phyloP scores from a whole-genome alignment of 2,797 vertebrate species.

The Podarcis lilfordi region DNA sequence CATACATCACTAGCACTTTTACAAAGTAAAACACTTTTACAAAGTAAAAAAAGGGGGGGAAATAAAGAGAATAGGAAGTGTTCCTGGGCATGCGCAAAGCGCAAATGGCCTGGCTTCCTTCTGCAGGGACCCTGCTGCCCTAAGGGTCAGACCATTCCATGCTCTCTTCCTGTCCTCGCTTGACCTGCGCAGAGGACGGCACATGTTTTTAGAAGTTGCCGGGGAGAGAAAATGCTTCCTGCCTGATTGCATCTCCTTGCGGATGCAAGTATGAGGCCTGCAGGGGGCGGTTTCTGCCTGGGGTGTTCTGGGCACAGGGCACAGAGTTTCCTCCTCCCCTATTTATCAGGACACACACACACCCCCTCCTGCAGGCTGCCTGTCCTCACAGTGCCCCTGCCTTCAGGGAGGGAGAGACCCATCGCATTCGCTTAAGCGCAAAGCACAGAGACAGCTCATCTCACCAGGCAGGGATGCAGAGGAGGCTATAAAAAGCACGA shows the following conservation, averaged over 20 bases:
- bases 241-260: background rate
- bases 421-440: background rate
- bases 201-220: background rate
- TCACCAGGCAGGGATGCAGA: background rate
- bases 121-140: too few relatives aligned
- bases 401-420: background rate
- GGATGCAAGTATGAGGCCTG: background rate
- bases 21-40: too few relatives aligned
- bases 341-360: too few relatives aligned
- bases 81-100: background rate
- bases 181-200: background rate
- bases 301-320: background rate
- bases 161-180: background rate
- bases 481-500: constrained; percentile 18
- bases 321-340: background rate
- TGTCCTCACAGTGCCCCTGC: background rate
- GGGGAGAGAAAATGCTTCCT: too few relatives aligned
- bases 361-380: background rate
- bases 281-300: background rate
- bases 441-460: background rate
- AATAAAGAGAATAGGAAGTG: background rate
- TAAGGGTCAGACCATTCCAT: background rate
- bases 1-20: too few relatives aligned
- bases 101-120: background rate
- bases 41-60: too few relatives aligned